Base-by-base conservation (phyloP, 2,888 invertebrate species). In the Taphrorychus bicolor region DNA sequence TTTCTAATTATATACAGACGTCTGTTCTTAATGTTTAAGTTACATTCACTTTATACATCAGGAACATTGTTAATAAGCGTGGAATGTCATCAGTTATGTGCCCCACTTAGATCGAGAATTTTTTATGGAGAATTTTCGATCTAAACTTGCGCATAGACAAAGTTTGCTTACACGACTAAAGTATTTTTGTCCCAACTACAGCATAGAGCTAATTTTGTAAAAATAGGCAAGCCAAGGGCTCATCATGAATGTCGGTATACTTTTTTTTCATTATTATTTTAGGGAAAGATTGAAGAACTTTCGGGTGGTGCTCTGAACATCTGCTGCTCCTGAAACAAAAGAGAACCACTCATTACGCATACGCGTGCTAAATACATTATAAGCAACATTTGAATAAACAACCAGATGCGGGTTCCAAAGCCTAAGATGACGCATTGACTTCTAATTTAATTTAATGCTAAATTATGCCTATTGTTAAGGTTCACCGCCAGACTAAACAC, bases 61-160 rank as follows among this genome's bases (percentile, higher is more conserved):
- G 68, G 68, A 68, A 68, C 68, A 62, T 63, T 63, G 62, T 21
- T 67, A 52, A 60, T 67, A 68, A 68, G 68, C 68, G 62, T 68
- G 68, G 63, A 68, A 68, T 63, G 68, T 63, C 59, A 9, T 32
- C 32, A 32, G n/a, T n/a, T n/a, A n/a, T n/a, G n/a, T n/a, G n/a
- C n/a, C n/a, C n/a, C n/a, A n/a, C n/a, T n/a, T n/a, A n/a, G n/a
- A n/a, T n/a, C n/a, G n/a, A n/a, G n/a, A n/a, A n/a, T n/a, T n/a
- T n/a, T n/a, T n/a, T n/a, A n/a, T n/a, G n/a, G n/a, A n/a, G n/a
- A n/a, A n/a, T n/a, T n/a, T n/a, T n/a, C n/a, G n/a, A n/a, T n/a
- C n/a, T n/a, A n/a, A n/a, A n/a, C n/a, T n/a, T n/a, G n/a, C n/a
- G n/a, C n/a, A n/a, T n/a, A n/a, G n/a, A n/a, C n/a, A n/a, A n/a